A percentile compares a stretch with the other conserved stretches of the same genome.
phyloP scores from a whole-genome alignment of 2,888 invertebrate genomes.

The Lasioglossum leucozonium region DNA sequence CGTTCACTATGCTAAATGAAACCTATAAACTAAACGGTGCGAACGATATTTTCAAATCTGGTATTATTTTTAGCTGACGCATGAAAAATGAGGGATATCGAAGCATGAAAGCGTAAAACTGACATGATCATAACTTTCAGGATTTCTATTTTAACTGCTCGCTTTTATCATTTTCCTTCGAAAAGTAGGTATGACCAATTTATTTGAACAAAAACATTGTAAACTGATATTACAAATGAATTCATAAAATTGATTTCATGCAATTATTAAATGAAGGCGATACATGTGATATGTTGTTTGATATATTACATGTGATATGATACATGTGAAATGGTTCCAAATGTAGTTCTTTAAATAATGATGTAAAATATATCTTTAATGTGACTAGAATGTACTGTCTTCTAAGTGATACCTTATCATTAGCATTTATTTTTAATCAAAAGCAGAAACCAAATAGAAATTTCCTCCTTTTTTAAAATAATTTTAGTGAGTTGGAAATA shows the following conservation, averaged over 20 bases:
- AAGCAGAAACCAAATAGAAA: not conserved
- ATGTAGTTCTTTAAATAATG: too few species aligned
- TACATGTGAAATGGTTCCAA: not conserved
- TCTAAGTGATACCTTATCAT: too few species aligned
- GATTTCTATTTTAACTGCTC: not conserved
- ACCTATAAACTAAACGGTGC: constrained; percentile 1
- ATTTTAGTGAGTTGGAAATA: too few species aligned
- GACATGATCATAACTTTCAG: constrained; percentile 6
- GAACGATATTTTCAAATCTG: constrained; percentile 2
- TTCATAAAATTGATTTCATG: not conserved
- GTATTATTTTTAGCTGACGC: constrained; percentile 5
- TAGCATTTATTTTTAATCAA: not conserved
- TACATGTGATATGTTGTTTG: not conserved
- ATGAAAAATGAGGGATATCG: not conserved
- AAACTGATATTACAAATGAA: not conserved
- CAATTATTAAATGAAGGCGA: not conserved
- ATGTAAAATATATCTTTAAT: too few species aligned
- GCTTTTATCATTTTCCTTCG: constrained; percentile 1
- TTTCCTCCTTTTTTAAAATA: not conserved
- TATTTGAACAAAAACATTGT: not conserved
- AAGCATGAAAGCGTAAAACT: not conserved
- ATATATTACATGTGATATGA: too few species aligned
- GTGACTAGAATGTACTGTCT: too few species aligned
- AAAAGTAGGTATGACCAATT: not conserved
- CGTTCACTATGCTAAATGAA: not conserved